A percentile compares a stretch with the other conserved stretches of the same genome.
These are phyloP conservation scores for Mercenaria mercenaria DNA, from an alignment of 1,140 invertebrate species.

Conservation along the genomic window DNA sequence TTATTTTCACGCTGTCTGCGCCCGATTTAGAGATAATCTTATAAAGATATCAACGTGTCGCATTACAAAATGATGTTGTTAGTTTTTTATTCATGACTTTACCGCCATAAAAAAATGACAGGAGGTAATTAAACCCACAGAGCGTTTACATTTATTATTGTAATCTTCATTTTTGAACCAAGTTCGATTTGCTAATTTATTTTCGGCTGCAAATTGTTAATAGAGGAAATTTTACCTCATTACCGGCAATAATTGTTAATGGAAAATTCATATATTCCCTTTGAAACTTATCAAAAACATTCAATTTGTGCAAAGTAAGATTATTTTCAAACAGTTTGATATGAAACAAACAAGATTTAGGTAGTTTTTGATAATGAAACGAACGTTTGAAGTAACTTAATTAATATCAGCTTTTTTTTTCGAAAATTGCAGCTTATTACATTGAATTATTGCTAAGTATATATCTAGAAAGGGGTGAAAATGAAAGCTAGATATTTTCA, in stretches of 20 bases:
- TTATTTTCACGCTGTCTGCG: constrained; percentile 13
- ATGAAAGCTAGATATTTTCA: too few species aligned
- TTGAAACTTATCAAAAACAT: not conserved
- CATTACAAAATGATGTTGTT: constrained; percentile 16
- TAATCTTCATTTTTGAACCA: not conserved
- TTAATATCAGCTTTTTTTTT: too few species aligned
- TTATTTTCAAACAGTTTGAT: not conserved
- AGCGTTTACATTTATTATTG: not conserved
- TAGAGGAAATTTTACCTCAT: too few species aligned
- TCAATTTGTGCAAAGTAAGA: not conserved
- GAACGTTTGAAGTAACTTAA: too few species aligned
- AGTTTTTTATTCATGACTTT: not conserved
- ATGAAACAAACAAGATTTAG: not conserved
- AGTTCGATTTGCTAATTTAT: not conserved
- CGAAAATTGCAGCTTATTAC: too few species aligned
- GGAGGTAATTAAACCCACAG: not conserved
- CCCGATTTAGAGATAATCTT: not conserved
- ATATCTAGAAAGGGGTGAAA: too few species aligned
- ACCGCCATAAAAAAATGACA: constrained; percentile 9
- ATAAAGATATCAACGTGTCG: constrained; percentile 27
- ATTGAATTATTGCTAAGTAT: too few species aligned
- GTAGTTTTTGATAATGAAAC: too few species aligned
- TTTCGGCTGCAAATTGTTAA: too few species aligned
- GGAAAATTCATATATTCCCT: not conserved
- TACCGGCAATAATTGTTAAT: too few species aligned